Conservation (phyloP, 1,140 invertebrate genomes). For the Myzus persicae region DNA sequence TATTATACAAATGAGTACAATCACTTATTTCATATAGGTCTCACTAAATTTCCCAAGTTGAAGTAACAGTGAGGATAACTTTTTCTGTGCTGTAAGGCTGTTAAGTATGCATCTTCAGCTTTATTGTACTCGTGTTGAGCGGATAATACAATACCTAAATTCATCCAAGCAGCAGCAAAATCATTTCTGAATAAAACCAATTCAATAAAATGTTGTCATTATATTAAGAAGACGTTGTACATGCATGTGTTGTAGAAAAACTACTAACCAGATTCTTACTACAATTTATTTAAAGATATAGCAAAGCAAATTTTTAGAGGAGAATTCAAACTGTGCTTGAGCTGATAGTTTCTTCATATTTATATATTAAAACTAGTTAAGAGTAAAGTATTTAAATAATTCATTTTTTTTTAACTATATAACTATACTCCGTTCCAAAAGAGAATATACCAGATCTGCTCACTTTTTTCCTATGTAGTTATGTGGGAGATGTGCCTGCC, state of each 20-base stretch:
- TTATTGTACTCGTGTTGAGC: slow-evolving; percentile 75
- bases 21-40: slow-evolving; percentile 61
- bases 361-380: too few relatives aligned
- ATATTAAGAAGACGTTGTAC: background rate
- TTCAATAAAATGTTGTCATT: background rate
- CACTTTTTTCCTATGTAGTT: too few relatives aligned
- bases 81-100: slow-evolving; percentile 75
- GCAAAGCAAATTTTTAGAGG: too few relatives aligned
- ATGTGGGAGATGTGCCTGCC: too few relatives aligned
- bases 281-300: too few relatives aligned
- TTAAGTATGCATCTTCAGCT: slow-evolving; percentile 81
- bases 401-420: too few relatives aligned
- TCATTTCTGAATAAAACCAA: slow-evolving; percentile 70
- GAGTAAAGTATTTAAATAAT: too few relatives aligned
- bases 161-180: slow-evolving; percentile 98
- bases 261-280: too few relatives aligned
- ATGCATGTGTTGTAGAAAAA: background rate
- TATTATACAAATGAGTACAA: slow-evolving; percentile 11
- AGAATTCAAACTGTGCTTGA: too few relatives aligned
- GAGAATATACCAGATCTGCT: too few relatives aligned
- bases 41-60: slow-evolving; percentile 91
- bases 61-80: slow-evolving; percentile 93
- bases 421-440: too few relatives aligned
- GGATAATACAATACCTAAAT: slow-evolving; percentile 90
- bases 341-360: too few relatives aligned